Evolutionary conservation across 1,140 invertebrate species (phyloP), one percentile per base, ranked within the genome.

Genomic region (Stegodyphus dumicola): DNA sequence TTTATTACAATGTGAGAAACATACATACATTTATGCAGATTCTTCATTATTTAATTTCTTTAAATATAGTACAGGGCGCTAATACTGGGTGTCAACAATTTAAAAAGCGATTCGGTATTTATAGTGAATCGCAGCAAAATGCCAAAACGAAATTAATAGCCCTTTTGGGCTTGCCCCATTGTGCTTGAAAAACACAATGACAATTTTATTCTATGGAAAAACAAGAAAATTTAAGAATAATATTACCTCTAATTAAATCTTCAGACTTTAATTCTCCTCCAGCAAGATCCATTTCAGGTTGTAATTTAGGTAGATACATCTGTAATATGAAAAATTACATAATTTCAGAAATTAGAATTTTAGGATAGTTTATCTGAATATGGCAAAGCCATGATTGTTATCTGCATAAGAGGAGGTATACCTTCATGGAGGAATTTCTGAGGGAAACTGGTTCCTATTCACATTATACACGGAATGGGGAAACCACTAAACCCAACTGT

Each of bases 191-290:
- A 60, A 10, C 56, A 60, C 56, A 60, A 60, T 60, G 15, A 60
- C 1, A 60, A 60, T 10, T 10, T 10, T 60, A 60, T 60, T 60
- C 33, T 60, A 9, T 60, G 56, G 15, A 60, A 60, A 15, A 10
- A 10, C 15, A 60, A 60, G 56, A 60, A 10, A 60, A 60, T 1
- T 10, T 10, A 60, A 2, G 56, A 9, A 60, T 60, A 60, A 60
- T 60, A 60, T 60, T 74, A 74, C 71, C 71, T 54, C 71, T 74
- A 33, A 74, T 17, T 56, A 74, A 17, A 74, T 74, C 71, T 18
- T 56, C 5, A 5, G 5, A 7, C 4, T 54, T 17, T 17, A 74
- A 10, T 74, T 17, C 52, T 54, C 71, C 71, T 7, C 51, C 71
- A 15, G n/a, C 71, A 17, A 56, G 54, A 6, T 74, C 15, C n/a